phyloP scores from a whole-genome alignment of 2,888 invertebrate species.

The Chrysolina haemoptera region DNA sequence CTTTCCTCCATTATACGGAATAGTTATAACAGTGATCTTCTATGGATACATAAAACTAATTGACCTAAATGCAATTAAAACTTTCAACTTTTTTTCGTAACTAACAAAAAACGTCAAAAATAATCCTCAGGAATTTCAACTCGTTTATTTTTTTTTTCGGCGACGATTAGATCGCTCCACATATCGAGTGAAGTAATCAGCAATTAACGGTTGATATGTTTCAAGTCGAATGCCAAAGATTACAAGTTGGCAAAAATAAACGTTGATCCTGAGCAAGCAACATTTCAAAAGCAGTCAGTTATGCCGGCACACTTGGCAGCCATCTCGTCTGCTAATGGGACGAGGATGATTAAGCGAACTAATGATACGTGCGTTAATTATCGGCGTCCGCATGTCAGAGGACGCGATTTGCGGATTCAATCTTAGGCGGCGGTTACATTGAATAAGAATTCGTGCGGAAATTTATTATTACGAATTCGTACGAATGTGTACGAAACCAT shows the following conservation, averaged over 20 bases:
- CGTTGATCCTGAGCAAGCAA: not conserved
- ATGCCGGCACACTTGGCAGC: constrained; percentile 21
- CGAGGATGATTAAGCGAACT: constrained; percentile 28
- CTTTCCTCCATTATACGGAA: too few relatives aligned
- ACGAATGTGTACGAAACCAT: too few relatives aligned
- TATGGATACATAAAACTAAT: not conserved
- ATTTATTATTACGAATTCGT: too few relatives aligned
- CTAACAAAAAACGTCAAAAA: not conserved
- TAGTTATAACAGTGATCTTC: too few relatives aligned
- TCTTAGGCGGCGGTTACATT: not conserved
- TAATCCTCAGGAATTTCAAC: not conserved
- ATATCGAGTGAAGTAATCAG: constrained; percentile 7
- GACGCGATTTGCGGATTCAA: not conserved
- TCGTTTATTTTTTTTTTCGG: not conserved
- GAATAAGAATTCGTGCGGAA: too few relatives aligned
- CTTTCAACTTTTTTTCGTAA: too few relatives aligned
- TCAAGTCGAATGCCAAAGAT: constrained; percentile 3
- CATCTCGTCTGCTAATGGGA: constrained; percentile 26
- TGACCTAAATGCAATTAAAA: too few relatives aligned
- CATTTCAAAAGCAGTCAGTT: constrained; percentile 7
- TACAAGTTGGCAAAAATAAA: constrained; percentile 4
- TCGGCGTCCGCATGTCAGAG: constrained; percentile 16
- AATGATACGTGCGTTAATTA: constrained; percentile 31
- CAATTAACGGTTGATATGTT: constrained; percentile 2
- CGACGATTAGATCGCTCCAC: not conserved